A percentile compares a stretch with the other conserved stretches of the same genome.
Conservation (phyloP, 1,140 invertebrate genomes). For the Lordiphosa clarofinis region DNA sequence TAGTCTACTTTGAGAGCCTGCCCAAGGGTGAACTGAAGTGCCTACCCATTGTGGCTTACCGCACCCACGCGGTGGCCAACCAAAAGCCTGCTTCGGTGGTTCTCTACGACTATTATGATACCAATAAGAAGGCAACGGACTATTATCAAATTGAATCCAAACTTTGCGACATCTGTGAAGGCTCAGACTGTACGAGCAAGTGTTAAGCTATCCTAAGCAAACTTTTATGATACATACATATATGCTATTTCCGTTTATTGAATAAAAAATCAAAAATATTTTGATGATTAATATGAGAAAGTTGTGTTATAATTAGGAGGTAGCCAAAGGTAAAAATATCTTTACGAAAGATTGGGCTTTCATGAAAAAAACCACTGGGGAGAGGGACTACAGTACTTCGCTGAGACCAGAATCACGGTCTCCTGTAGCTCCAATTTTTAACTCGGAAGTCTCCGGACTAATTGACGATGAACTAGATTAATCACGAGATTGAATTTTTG, state of each 20-base stretch:
- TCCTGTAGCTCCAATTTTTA: too few species aligned
- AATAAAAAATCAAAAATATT: conserved; percentile 22
- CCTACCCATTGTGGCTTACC: conserved; percentile 90
- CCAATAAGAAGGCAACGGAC: conserved; percentile 83
- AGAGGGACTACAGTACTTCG: too few species aligned
- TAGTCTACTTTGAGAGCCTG: conserved; percentile 93
- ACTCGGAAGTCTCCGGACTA: too few species aligned
- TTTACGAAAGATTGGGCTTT: too few species aligned
- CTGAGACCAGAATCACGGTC: too few species aligned
- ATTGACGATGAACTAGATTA: too few species aligned
- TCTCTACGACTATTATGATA: conserved; percentile 96
- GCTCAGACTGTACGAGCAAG: conserved; percentile 42
- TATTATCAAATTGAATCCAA: conserved; percentile 67
- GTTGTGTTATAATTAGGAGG: not conserved
- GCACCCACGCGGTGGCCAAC: conserved; percentile 90
- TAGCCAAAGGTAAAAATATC: too few species aligned
- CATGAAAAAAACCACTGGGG: too few species aligned
- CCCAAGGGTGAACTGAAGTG: conserved; percentile 84
- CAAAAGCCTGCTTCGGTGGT: conserved; percentile 91
- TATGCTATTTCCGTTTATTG: not conserved
- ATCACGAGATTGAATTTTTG: too few species aligned
- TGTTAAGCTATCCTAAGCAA: conserved; percentile 31
- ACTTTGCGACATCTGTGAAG: conserved; percentile 66
- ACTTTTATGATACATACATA: not conserved
- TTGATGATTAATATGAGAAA: conserved; percentile 23